Evolutionary conservation across 2,113 vertebrate genomes (phyloP).

Genomic region (Limnothrissa miodon): DNA sequence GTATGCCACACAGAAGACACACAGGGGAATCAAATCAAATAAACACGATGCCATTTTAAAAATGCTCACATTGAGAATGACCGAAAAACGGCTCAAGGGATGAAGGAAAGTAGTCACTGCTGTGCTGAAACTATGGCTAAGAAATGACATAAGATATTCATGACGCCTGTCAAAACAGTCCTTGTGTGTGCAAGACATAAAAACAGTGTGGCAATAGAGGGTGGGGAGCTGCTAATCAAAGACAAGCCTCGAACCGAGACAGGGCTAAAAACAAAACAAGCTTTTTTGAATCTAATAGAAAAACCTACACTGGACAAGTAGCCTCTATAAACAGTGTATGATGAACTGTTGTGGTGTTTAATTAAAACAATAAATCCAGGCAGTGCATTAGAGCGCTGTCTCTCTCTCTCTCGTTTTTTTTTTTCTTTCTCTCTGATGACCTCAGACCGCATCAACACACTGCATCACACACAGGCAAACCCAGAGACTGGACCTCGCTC

Average conservation of each 20-base stretch:
- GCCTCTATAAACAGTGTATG: constrained; percentile 87
- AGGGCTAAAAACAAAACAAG: constrained; percentile 82
- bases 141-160: constrained; percentile 36
- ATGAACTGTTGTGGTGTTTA: constrained; percentile 86
- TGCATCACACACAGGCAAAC: constrained; percentile 64
- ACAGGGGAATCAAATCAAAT: constrained; percentile 39
- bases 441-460: constrained; percentile 80
- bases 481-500: constrained; percentile 79
- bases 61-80: constrained; percentile 30
- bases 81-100: constrained; percentile 19
- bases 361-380: constrained; percentile 94
- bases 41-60: constrained; percentile 44
- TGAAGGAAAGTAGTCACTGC: constrained; percentile 16
- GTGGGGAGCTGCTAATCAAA: constrained; percentile 38
- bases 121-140: constrained; percentile 31
- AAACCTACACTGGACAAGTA: constrained; percentile 80
- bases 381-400: constrained; percentile 78
- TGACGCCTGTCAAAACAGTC: constrained; percentile 46
- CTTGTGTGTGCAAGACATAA: constrained; percentile 73
- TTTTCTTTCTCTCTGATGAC: constrained; percentile 74
- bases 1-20: constrained; percentile 9
- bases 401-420: not conserved
- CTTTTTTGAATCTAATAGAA: constrained; percentile 58
- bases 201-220: constrained; percentile 83
- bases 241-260: constrained; percentile 71